These are phyloP conservation scores for Matsumyia berberina DNA, from an alignment of 2,888 invertebrate species.

Conservation along the genomic window DNA sequence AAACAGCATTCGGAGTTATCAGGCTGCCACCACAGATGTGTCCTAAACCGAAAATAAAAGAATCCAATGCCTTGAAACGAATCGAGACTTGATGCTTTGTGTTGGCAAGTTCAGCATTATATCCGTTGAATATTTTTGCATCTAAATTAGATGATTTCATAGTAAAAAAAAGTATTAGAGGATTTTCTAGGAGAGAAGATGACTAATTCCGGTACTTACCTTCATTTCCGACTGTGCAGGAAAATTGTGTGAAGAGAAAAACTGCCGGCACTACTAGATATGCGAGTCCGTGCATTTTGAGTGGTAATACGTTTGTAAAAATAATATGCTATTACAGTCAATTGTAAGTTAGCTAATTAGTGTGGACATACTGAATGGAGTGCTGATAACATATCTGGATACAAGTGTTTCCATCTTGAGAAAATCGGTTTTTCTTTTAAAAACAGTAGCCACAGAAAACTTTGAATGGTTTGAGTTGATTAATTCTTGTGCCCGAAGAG, in stretches of 20 bases:
- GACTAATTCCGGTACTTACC: not conserved
- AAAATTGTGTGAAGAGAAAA: not conserved
- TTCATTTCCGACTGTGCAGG: not conserved
- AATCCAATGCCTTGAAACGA: constrained; percentile 30
- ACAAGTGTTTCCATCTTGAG: not conserved
- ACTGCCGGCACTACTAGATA: not conserved
- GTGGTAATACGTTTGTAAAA: not conserved
- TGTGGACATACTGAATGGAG: not conserved
- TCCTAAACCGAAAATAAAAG: constrained; percentile 52
- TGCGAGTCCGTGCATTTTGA: not conserved
- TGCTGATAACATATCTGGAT: constrained; percentile 26
- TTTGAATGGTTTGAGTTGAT: too few relatives aligned
- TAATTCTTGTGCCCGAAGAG: too few relatives aligned
- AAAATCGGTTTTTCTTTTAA: not conserved
- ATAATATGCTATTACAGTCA: not conserved
- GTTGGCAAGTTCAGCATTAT: constrained; percentile 21
- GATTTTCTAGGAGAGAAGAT: not conserved
- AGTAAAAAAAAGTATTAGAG: not conserved
- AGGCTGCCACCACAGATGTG: constrained; percentile 60
- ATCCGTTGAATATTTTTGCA: constrained; percentile 54
- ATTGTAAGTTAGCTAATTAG: not conserved
- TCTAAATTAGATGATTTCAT: not conserved
- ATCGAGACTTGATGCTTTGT: constrained; percentile 65
- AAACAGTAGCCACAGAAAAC: not conserved
- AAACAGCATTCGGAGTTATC: constrained; percentile 42